These are phyloP conservation scores for Fregetta grallaria DNA, from an alignment of 2,113 vertebrate species.

Conservation along the genomic window DNA sequence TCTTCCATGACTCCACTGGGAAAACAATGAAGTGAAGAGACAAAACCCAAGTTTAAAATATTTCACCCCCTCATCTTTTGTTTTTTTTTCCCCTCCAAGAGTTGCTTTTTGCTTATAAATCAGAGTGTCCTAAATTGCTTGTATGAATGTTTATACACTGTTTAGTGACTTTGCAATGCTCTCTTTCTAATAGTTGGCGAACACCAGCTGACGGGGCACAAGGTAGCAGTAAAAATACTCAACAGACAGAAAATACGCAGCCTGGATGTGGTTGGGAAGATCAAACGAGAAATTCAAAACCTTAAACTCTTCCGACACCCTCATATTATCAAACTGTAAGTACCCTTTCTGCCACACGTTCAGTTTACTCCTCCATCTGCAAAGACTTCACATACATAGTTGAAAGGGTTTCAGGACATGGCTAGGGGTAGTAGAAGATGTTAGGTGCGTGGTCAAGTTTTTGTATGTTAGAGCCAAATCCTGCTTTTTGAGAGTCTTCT, in stretches of 20 bases:
- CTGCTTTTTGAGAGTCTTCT: neutral
- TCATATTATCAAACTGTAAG: slow-evolving; percentile 99
- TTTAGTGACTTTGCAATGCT: slow-evolving; percentile 31
- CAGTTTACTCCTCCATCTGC: neutral
- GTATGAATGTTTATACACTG: neutral
- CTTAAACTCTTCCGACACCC: slow-evolving; percentile 98
- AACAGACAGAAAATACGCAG: slow-evolving; percentile 98
- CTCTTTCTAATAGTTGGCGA: slow-evolving; percentile 86
- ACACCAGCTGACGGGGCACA: slow-evolving; percentile 96
- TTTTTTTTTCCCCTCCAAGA: neutral
- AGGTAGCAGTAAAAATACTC: slow-evolving; percentile 98
- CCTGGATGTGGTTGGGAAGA: slow-evolving; percentile 98
- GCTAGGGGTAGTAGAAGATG: neutral
- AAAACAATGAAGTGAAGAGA: neutral
- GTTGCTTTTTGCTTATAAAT: neutral
- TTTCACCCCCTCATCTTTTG: neutral
- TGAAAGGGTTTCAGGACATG: neutral
- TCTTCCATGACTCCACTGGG: neutral
- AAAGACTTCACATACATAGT: fast-evolving
- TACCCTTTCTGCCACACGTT: slow-evolving; percentile 14
- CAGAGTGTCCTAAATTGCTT: neutral
- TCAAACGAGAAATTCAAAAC: slow-evolving; percentile 98
- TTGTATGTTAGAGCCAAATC: neutral
- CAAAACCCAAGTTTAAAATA: neutral
- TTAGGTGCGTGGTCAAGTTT: neutral